Conservation (phyloP, 2,113 vertebrate genomes). For the Porphyrio hochstetteri region DNA sequence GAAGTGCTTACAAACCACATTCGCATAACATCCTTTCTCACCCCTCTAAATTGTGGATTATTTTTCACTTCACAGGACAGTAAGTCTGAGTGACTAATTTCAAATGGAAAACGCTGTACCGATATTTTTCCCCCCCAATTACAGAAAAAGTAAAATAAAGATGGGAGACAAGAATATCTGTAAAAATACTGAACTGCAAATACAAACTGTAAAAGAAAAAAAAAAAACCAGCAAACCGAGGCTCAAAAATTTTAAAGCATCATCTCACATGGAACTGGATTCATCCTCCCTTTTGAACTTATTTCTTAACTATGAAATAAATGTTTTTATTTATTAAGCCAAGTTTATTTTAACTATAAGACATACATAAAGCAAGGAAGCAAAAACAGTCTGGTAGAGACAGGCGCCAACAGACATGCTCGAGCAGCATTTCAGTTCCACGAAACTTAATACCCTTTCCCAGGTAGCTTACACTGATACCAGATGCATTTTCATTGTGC, state of each 20-base stretch:
- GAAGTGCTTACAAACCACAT: neutral
- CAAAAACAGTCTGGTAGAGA: neutral
- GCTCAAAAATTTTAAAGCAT: neutral
- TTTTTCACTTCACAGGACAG: neutral
- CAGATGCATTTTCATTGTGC: neutral
- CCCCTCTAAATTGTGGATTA: neutral
- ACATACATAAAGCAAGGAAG: neutral
- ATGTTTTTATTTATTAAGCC: neutral
- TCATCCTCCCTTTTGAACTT: neutral
- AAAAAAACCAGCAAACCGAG: too few species aligned
- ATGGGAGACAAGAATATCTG: neutral
- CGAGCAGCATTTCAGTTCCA: neutral
- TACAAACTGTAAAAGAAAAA: neutral
- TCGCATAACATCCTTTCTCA: neutral
- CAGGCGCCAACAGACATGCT: neutral
- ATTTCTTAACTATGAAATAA: neutral
- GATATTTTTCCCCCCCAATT: neutral
- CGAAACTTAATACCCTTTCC: neutral
- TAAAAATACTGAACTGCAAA: neutral
- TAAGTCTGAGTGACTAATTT: neutral
- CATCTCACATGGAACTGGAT: accelerated
- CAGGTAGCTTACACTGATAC: neutral
- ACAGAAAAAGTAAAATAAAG: neutral
- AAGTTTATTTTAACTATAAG: neutral
- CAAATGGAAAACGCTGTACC: neutral